phyloP scores from a whole-genome alignment of 1,140 invertebrate genomes.

The Choristoneura fumiferana region DNA sequence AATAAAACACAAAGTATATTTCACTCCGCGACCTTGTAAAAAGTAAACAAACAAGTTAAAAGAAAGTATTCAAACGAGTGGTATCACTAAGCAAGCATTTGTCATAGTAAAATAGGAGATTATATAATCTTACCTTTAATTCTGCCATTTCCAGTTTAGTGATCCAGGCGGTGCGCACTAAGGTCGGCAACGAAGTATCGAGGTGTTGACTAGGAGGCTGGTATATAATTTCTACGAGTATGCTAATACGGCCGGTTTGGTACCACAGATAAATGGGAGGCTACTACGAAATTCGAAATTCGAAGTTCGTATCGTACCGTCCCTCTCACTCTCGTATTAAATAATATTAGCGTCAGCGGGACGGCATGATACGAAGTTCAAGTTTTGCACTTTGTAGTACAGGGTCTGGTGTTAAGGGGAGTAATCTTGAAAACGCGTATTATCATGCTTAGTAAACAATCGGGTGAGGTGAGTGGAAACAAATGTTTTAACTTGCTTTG shows the following conservation, averaged over 20 bases:
- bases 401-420: too few relatives aligned
- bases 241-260: constrained; percentile 55
- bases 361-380: too few relatives aligned
- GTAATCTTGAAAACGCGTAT: constrained; percentile 19
- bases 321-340: too few relatives aligned
- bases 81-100: constrained; percentile 9
- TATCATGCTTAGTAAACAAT: constrained; percentile 20
- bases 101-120: too few relatives aligned
- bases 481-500: too few relatives aligned
- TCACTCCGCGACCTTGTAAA: too few relatives aligned
- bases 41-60: neutral
- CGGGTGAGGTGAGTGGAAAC: too few relatives aligned
- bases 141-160: constrained; percentile 48
- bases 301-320: too few relatives aligned
- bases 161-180: constrained; percentile 3
- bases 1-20: too few relatives aligned
- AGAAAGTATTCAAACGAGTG: constrained; percentile 17
- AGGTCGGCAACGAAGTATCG: constrained; percentile 21
- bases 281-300: too few relatives aligned
- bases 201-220: constrained; percentile 38
- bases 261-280: constrained; percentile 27
- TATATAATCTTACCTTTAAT: constrained; percentile 46
- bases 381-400: too few relatives aligned
- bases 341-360: too few relatives aligned
- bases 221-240: constrained; percentile 30